phyloP scores from a whole-genome alignment of 2,888 invertebrate genomes.

The Drosophila cyrtoloma region DNA sequence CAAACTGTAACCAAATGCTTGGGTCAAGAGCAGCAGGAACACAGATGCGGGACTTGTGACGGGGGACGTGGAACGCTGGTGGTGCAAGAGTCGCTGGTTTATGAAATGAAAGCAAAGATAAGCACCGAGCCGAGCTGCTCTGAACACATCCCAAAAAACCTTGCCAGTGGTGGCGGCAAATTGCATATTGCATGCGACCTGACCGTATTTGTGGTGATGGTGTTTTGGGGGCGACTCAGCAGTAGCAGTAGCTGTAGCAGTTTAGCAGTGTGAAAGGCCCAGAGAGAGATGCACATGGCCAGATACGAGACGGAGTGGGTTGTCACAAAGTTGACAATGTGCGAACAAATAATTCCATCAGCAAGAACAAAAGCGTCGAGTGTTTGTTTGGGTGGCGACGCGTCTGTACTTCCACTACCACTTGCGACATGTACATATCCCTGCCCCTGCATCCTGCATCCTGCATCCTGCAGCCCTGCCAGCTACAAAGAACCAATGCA shows the following conservation, averaged over 20 bases:
- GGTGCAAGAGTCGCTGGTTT: slow-evolving; percentile 63
- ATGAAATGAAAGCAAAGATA: slow-evolving; percentile 80
- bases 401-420: slow-evolving; percentile 31
- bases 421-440: slow-evolving; percentile 16
- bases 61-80: slow-evolving; percentile 26
- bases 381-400: slow-evolving; percentile 76
- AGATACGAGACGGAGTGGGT: slow-evolving; percentile 51
- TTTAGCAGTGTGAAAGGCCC: slow-evolving; percentile 41
- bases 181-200: slow-evolving; percentile 71
- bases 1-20: slow-evolving; percentile 70
- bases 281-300: slow-evolving; percentile 59
- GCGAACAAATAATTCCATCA: slow-evolving; percentile 84
- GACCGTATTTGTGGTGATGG: slow-evolving; percentile 8
- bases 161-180: slow-evolving; percentile 67
- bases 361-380: slow-evolving; percentile 82
- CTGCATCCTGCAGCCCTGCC: slow-evolving; percentile 21
- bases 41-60: slow-evolving; percentile 13
- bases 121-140: slow-evolving; percentile 59
- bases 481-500: slow-evolving; percentile 44
- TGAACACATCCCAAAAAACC: slow-evolving; percentile 50
- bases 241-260: slow-evolving; percentile 11
- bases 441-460: background rate
- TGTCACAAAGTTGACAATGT: slow-evolving; percentile 80
- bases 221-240: background rate
- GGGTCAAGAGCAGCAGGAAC: slow-evolving; percentile 34